Conservation (phyloP, 2,797 vertebrate species). For the Serranus cabrilla region DNA sequence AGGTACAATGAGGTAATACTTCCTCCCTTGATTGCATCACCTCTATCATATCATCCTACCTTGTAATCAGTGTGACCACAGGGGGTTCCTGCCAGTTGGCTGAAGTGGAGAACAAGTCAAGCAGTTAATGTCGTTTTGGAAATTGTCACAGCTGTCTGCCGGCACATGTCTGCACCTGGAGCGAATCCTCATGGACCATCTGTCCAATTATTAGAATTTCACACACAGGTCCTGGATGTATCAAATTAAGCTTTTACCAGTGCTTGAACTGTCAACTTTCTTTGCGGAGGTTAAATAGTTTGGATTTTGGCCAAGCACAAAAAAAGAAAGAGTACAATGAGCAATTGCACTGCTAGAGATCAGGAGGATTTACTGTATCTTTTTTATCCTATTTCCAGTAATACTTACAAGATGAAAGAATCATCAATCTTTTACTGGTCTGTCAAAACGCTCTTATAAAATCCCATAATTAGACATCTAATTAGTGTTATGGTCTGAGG, state of each 20-base stretch:
- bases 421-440: neutral
- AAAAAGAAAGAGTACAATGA: neutral
- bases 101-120: slow-evolving; percentile 16
- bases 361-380: slow-evolving; percentile 6
- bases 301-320: neutral
- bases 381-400: slow-evolving; percentile 6
- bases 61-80: slow-evolving; percentile 50
- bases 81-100: slow-evolving; percentile 11
- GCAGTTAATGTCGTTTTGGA: slow-evolving; percentile 43
- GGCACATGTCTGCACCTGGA: slow-evolving; percentile 38
- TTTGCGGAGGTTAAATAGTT: slow-evolving; percentile 18
- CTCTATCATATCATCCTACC: slow-evolving; percentile 32
- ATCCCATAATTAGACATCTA: slow-evolving; percentile 33
- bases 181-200: slow-evolving; percentile 27
- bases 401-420: slow-evolving; percentile 1
- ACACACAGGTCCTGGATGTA: slow-evolving; percentile 23
- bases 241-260: slow-evolving; percentile 35
- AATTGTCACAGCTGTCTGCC: slow-evolving; percentile 26
- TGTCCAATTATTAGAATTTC: slow-evolving; percentile 29
- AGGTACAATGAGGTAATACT: slow-evolving; percentile 38
- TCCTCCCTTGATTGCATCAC: slow-evolving; percentile 22
- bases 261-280: slow-evolving; percentile 2
- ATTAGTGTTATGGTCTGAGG: slow-evolving; percentile 17
- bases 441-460: slow-evolving; percentile 19
- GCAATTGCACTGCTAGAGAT: neutral